Conservation (phyloP, 2,888 invertebrate species). For the Yponomeuta plumbellus region DNA sequence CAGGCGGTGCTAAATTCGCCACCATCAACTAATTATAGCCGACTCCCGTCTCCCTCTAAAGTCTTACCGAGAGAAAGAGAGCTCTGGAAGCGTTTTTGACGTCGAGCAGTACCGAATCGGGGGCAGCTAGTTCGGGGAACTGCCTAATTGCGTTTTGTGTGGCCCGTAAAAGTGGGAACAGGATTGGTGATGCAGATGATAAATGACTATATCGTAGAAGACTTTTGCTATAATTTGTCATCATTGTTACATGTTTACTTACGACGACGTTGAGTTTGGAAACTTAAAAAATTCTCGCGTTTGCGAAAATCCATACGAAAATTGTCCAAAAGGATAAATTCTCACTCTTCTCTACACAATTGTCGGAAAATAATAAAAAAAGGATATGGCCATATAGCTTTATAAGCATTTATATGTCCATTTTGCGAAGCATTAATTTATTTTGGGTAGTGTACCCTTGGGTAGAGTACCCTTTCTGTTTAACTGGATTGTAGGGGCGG, state of each 20-base stretch:
- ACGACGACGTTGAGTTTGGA: too few relatives aligned
- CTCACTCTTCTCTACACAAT: too few relatives aligned
- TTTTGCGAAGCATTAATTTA: too few relatives aligned
- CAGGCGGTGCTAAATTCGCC: conserved; percentile 47
- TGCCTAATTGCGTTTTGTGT: conserved; percentile 19
- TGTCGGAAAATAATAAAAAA: too few relatives aligned
- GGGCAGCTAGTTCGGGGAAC: conserved; percentile 8
- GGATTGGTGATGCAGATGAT: not conserved
- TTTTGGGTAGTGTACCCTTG: too few relatives aligned
- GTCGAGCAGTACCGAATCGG: not conserved
- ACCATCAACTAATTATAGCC: not conserved
- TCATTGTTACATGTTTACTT: not conserved
- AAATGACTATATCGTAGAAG: not conserved
- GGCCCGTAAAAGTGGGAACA: conserved; percentile 15
- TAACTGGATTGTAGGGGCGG: too few relatives aligned
- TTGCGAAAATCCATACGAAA: too few relatives aligned
- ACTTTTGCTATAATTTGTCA: not conserved
- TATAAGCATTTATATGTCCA: too few relatives aligned
- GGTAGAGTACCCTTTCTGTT: too few relatives aligned
- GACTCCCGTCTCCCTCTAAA: not conserved
- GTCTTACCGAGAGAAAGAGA: not conserved
- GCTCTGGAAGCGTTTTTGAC: not conserved
- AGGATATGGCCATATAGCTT: too few relatives aligned
- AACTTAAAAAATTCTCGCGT: too few relatives aligned
- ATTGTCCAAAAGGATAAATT: too few relatives aligned